A percentile compares a stretch with the other conserved stretches of the same genome.
Evolutionary conservation across 2,113 vertebrate genomes (phyloP).

Genomic region (Felis catus): DNA sequence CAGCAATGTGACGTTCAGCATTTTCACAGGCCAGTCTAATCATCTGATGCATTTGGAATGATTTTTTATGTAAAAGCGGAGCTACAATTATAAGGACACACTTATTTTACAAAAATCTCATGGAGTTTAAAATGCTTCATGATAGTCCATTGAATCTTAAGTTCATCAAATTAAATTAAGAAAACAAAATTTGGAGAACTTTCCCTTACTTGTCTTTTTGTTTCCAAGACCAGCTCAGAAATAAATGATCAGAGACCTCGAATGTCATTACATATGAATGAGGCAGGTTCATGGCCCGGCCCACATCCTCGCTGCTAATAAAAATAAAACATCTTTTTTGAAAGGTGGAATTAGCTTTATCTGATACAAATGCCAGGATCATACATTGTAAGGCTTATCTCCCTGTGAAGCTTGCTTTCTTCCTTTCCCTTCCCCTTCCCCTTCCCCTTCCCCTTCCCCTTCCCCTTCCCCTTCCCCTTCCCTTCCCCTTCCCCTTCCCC

Average conservation of each 20-base stretch:
- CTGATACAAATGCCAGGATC: neutral
- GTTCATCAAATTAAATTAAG: neutral
- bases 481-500: neutral
- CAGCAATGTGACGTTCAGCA: neutral
- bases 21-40: neutral
- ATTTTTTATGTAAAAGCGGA: neutral
- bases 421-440: neutral
- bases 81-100: neutral
- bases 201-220: neutral
- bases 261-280: neutral
- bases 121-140: neutral
- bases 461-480: neutral
- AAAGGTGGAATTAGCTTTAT: neutral
- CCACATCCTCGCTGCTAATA: neutral
- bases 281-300: neutral
- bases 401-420: neutral
- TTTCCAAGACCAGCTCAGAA: neutral
- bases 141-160: neutral
- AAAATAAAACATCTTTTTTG: neutral
- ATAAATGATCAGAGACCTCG: neutral
- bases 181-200: conserved; percentile 23
- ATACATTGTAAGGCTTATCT: neutral
- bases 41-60: neutral
- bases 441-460: no score
- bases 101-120: neutral